Base-by-base conservation (phyloP, 2,113 vertebrate genomes). In the Crotalus tigris region DNA sequence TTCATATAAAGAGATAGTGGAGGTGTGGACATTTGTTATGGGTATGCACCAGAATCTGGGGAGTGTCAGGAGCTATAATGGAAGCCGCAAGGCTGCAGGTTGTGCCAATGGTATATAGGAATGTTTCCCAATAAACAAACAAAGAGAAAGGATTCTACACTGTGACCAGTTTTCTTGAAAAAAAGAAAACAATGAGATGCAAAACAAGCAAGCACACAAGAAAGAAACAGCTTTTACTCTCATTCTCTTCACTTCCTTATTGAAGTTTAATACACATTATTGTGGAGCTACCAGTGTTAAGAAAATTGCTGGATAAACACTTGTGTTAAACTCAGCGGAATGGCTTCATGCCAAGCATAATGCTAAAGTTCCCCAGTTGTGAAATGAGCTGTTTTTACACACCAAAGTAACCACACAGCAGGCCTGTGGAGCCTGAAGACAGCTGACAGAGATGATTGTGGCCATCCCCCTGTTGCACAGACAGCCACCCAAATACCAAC, bases 381-480 rank as follows among this genome's bases (percentile, higher is more conserved):
- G 95, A 96, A 98, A 98, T 97, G 98, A 98, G 98, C 98, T 98
- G 98, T 97, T 98, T 98, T 98, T 98, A 97, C 98, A 99, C 98
- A 99, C 98, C 97, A 97, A 98, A 98, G 98, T 98, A 98, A 98
- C 98, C 98, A 98, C 98, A 95, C 99, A 99, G 99, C 98, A 97
- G 98, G 98, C 98, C 97, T 92, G 96, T 97, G 94, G 97, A 95
- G 98, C 95, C 85, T 96, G 96, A 97, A 97, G 97, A 97, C 97
- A 97, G 98, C 98, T 97, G 97, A 98, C 98, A 96, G 98, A 98
- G 96, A 98, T 98, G 97, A 97, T 98, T 97, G 96, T 98, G 96
- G 95, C 97, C 95, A 97, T 97, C 98, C 97, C 97, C 97, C 98
- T 95, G 96, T 96, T 96, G 96, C 97, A 97, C 90, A 91, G 96